phyloP scores from a whole-genome alignment of 2,888 invertebrate genomes.

The Drosophila rubida region DNA sequence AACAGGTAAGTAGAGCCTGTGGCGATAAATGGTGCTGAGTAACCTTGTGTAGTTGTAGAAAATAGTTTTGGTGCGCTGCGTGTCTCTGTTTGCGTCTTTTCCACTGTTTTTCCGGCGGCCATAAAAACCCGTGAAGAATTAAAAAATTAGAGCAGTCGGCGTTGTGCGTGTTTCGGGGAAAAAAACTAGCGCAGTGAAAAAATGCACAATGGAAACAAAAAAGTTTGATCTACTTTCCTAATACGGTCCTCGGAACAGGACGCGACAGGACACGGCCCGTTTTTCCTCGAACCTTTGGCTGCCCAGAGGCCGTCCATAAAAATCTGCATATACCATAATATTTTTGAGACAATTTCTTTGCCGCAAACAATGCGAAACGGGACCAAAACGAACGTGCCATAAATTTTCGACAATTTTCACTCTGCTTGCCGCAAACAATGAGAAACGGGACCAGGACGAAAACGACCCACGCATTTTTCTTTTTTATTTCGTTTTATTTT shows the following conservation, averaged over 20 bases:
- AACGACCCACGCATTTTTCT: constrained; percentile 72
- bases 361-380: constrained; percentile 58
- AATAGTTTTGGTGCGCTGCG: constrained; percentile 3
- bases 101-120: constrained; percentile 55
- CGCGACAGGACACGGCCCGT: constrained; percentile 68
- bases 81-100: constrained; percentile 37
- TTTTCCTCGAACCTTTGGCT: constrained; percentile 58
- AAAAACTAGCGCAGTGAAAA: constrained; percentile 73
- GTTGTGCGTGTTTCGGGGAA: constrained; percentile 69
- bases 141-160: constrained; percentile 78
- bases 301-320: constrained; percentile 67
- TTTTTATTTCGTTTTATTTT: constrained; percentile 25
- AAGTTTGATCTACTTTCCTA: constrained; percentile 82
- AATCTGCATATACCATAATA: constrained; percentile 73
- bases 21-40: constrained; percentile 47
- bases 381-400: constrained; percentile 67
- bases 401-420: constrained; percentile 61
- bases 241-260: constrained; percentile 64
- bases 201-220: constrained; percentile 78
- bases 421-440: constrained; percentile 53
- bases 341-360: constrained; percentile 53
- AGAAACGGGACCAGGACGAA: constrained; percentile 50
- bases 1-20: constrained; percentile 69
- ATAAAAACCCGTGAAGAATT: constrained; percentile 78
- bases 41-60: constrained; percentile 65